Conservation (phyloP, 2,113 vertebrate species). For the Lagopus leucura region DNA sequence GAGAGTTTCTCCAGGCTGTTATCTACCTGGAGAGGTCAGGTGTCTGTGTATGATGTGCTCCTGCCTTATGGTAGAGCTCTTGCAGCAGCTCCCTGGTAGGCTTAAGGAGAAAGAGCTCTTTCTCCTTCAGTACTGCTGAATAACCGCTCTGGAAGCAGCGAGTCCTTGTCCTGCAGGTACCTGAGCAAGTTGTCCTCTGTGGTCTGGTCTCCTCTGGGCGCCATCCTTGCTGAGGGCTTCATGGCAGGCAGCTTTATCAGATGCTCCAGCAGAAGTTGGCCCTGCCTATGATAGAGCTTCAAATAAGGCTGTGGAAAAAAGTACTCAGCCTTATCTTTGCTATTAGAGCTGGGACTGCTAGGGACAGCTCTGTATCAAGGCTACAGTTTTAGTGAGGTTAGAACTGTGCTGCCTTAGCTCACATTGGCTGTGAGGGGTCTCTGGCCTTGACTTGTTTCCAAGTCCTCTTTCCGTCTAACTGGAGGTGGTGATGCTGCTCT, state of each 20-base stretch:
- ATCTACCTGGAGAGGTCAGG: background rate
- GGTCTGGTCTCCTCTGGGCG: background rate
- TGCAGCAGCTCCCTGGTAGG: background rate
- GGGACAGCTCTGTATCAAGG: background rate
- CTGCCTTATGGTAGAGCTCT: slow-evolving; percentile 52
- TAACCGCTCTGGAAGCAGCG: background rate
- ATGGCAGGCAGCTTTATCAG: background rate
- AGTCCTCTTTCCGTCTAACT: background rate
- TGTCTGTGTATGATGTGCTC: background rate
- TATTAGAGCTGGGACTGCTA: background rate
- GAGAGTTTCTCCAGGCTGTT: background rate
- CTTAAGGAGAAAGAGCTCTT: background rate
- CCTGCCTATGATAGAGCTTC: too few relatives aligned
- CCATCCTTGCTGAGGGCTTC: background rate
- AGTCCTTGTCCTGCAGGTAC: background rate
- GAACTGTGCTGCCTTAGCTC: background rate
- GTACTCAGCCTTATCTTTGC: background rate
- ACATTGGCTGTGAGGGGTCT: background rate
- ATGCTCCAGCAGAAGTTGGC: background rate
- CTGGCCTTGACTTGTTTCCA: background rate
- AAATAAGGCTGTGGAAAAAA: background rate
- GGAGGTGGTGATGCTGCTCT: background rate
- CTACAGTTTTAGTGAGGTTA: background rate
- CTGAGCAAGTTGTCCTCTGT: background rate
- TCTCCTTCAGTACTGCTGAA: background rate